These are phyloP conservation scores for Daptonema setosum DNA, from an alignment of 2,888 invertebrate species.

Conservation along the genomic window DNA sequence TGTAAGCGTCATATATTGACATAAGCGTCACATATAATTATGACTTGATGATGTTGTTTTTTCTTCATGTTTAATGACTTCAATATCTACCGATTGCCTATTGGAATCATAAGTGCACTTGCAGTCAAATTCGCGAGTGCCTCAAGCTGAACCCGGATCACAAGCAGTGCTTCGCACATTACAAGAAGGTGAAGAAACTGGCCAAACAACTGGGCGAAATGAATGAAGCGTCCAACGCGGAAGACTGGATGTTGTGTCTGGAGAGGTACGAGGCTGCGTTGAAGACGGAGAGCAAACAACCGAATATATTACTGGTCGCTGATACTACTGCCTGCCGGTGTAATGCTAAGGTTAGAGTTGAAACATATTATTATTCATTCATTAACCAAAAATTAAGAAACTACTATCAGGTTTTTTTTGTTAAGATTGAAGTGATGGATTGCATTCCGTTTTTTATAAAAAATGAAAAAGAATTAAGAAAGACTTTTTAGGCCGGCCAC, in stretches of 20 bases:
- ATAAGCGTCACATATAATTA: too few species aligned
- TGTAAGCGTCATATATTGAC: too few species aligned
- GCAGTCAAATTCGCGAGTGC: constrained; percentile 76
- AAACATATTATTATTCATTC: too few species aligned
- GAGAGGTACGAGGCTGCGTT: constrained; percentile 41
- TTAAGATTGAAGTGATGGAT: too few species aligned
- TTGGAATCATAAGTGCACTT: too few species aligned
- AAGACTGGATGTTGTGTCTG: constrained; percentile 47
- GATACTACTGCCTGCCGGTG: constrained; percentile 60
- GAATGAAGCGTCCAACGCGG: constrained; percentile 20
- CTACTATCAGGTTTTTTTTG: neutral
- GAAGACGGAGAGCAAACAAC: constrained; percentile 46
- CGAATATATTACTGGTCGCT: constrained; percentile 35
- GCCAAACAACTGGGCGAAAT: constrained; percentile 32
- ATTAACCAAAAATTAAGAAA: neutral
- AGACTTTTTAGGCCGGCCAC: constrained; percentile 43
- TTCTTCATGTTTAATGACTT: too few species aligned
- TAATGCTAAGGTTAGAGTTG: constrained; percentile 29
- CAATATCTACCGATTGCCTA: too few species aligned
- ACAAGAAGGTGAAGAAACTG: constrained; percentile 82
- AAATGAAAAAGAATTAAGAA: too few species aligned
- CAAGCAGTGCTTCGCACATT: constrained; percentile 77
- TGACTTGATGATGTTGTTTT: too few species aligned
- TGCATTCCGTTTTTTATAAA: too few species aligned
- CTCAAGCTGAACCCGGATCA: constrained; percentile 90